Evolutionary conservation across 2,888 invertebrate genomes (phyloP).

Genomic region (Sesia apiformis): DNA sequence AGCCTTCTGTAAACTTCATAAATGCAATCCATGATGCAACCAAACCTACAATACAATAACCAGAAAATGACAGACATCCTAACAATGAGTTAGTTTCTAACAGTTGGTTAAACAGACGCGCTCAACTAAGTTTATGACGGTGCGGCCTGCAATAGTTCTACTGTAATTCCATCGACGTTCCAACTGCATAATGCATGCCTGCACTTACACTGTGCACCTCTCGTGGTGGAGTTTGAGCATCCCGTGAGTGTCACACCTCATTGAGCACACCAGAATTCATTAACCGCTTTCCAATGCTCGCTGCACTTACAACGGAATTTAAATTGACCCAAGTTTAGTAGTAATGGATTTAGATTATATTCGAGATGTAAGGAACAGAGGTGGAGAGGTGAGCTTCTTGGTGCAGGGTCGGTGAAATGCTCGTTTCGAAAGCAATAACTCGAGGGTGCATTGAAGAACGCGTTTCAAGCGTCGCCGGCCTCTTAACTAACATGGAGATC

Average conservation of each 20-base stretch:
- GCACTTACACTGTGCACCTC: conserved; percentile 48
- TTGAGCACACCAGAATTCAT: conserved; percentile 3
- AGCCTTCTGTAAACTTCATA: too few relatives aligned
- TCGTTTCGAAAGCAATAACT: conserved; percentile 53
- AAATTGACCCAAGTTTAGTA: neutral
- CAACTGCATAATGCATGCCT: conserved; percentile 55
- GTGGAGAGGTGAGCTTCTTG: neutral
- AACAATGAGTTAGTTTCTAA: conserved; percentile 11
- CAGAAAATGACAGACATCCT: neutral
- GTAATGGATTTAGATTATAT: neutral
- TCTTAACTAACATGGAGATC: conserved; percentile 50
- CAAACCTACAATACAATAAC: too few relatives aligned
- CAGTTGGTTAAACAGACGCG: conserved; percentile 29
- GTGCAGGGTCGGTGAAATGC: neutral
- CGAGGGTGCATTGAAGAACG: conserved; percentile 61
- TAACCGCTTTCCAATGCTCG: neutral
- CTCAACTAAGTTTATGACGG: conserved; percentile 44
- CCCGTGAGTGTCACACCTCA: conserved; percentile 23
- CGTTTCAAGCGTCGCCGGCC: conserved; percentile 52
- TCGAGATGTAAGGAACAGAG: neutral
- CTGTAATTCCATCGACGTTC: conserved; percentile 43
- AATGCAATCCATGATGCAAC: too few relatives aligned
- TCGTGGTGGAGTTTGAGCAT: conserved; percentile 23
- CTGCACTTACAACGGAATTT: neutral
- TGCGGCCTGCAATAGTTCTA: conserved; percentile 13